A percentile compares a stretch with the other conserved stretches of the same genome.
Conservation (phyloP, 2,888 invertebrate genomes). For the Fragum sueziense region DNA sequence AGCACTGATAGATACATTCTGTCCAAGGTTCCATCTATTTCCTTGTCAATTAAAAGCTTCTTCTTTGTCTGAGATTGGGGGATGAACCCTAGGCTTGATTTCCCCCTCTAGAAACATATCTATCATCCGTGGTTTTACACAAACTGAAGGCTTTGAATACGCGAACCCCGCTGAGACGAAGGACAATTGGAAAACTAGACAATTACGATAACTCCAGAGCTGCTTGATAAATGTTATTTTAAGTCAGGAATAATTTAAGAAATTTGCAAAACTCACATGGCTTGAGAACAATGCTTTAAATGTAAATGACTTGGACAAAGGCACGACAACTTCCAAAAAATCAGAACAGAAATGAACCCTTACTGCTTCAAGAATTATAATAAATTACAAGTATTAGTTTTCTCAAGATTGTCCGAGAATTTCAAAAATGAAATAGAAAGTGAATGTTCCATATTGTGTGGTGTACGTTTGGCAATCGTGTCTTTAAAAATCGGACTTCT, state of each 20-base stretch:
- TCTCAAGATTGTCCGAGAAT: too few species aligned
- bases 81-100: slow-evolving; percentile 58
- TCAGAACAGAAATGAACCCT: background rate
- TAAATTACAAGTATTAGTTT: too few species aligned
- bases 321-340: background rate
- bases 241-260: slow-evolving; percentile 44
- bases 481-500: too few species aligned
- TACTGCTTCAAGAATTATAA: background rate
- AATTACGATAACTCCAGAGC: slow-evolving; percentile 57
- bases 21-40: slow-evolving; percentile 62
- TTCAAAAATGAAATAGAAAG: too few species aligned
- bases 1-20: slow-evolving; percentile 59
- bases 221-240: slow-evolving; percentile 55
- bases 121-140: slow-evolving; percentile 57
- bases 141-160: slow-evolving; percentile 52
- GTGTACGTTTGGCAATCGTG: too few species aligned
- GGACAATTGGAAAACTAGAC: slow-evolving; percentile 56
- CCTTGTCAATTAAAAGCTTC: slow-evolving; percentile 61
- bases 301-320: slow-evolving; percentile 23
- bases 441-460: too few species aligned
- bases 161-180: slow-evolving; percentile 46
- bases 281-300: slow-evolving; percentile 21
- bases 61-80: slow-evolving; percentile 59
- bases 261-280: slow-evolving; percentile 43
- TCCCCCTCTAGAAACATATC: slow-evolving; percentile 57